Percentiles rank a stretch among this genome's conserved stretches.
Evolutionary conservation across 2,113 vertebrate species (phyloP).

Genomic region (Brienomyrus longianalis): DNA sequence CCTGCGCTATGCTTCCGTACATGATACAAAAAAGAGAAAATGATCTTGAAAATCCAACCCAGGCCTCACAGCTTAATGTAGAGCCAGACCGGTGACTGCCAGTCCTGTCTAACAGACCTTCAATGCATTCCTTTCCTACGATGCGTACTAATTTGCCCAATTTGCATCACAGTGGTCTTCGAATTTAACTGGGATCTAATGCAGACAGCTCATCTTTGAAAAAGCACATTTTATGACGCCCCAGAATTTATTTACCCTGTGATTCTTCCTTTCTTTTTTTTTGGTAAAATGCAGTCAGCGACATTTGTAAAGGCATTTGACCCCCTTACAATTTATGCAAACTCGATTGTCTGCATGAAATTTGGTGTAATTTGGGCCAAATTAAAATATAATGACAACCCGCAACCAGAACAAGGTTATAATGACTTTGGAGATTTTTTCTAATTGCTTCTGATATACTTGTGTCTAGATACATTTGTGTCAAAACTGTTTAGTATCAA

Average conservation of each 20-base stretch:
- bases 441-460: slow-evolving; percentile 4
- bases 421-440: background rate
- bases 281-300: slow-evolving; percentile 1
- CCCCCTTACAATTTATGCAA: background rate
- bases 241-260: background rate
- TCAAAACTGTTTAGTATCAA: background rate
- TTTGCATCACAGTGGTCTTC: background rate
- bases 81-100: background rate
- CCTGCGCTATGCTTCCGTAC: slow-evolving; percentile 31
- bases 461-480: background rate
- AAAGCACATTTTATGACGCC: background rate
- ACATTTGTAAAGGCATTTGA: background rate
- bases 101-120: background rate
- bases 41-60: background rate
- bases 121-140: background rate
- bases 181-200: background rate
- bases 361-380: slow-evolving; percentile 2
- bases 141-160: background rate
- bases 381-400: slow-evolving; percentile 11
- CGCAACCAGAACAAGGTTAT: background rate
- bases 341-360: slow-evolving; percentile 8
- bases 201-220: background rate
- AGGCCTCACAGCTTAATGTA: background rate
- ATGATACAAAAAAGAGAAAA: slow-evolving; percentile 6
- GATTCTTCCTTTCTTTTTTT: background rate